Evolutionary conservation across 2,888 invertebrate species (phyloP), one percentile per base, ranked within the genome.

Genomic region (Crossocerus cetratus): DNA sequence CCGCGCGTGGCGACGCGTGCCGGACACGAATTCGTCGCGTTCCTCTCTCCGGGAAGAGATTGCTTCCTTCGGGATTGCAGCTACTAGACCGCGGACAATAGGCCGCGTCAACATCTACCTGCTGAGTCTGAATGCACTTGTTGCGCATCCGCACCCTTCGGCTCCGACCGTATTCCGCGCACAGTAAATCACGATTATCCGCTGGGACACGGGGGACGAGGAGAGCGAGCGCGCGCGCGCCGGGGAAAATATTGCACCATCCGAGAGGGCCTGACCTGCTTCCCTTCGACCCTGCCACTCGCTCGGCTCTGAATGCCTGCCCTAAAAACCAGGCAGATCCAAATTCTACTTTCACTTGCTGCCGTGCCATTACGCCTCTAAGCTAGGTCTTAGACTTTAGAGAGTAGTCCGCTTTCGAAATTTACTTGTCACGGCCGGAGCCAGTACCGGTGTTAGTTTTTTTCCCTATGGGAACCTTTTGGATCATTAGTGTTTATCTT

Each of bases 1-100:
- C 65, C 69, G 76, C 79, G 80, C 78, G 80, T 76, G 77, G 71
- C 72, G 78, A 64, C 83, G 72, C 83, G 83, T 83, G 83, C 75
- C 83, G 49, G 32, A 73, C 65, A 65, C 57, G 69, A 72, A 72
- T 77, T 74, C 64, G 58, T 70, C 21, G 65, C 62, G 32, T 43
- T 64, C 44, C 60, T 53, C 18, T 32, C 5, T 5, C 3, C 5
- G 8, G 11, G 32, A 32, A 32, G 32, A n/a, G n/a, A n/a, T n/a
- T 32, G 32, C 32, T 21, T 49, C n/a, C 57, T 53, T 53, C 45
- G 21, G 68, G 58, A 59, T 43, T 56, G 69, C 61, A 53, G 5
- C 32, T 63, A 69, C 68, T 70, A 65, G 60, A 54, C 14, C 60
- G 32, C n/a, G 18, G 69, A 73, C 81, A 81, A 81, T 75, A 53